Evolutionary conservation across 2,797 vertebrate genomes (phyloP).

Genomic region (Psittacula echo): DNA sequence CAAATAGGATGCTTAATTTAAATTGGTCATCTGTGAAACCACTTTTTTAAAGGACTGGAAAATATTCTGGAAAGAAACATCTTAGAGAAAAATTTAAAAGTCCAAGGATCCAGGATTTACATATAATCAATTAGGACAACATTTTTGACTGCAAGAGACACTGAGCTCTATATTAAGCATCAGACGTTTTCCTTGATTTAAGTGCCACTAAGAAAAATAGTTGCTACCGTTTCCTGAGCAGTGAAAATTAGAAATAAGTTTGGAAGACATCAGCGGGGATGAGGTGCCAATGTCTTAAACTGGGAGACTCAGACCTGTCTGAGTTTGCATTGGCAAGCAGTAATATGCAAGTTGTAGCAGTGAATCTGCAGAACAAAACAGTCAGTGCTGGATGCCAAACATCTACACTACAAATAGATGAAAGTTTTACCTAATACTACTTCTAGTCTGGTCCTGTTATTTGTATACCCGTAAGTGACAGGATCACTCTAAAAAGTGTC

Average conservation of each 20-base stretch:
- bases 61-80: background rate
- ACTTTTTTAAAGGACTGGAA: background rate
- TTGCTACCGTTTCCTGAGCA: background rate
- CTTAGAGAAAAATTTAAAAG: background rate
- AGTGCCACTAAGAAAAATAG: background rate
- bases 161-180: background rate
- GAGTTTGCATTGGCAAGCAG: background rate
- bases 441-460: background rate
- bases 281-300: background rate
- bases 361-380: background rate
- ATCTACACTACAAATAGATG: background rate
- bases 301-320: background rate
- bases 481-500: background rate
- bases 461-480: background rate
- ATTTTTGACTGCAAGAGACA: background rate
- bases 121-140: background rate
- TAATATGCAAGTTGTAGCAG: background rate
- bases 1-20: background rate
- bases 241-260: background rate
- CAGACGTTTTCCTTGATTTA: background rate
- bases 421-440: background rate
- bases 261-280: background rate
- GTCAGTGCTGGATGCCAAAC: fast-evolving
- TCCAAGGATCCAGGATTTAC: background rate
- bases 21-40: background rate